These are phyloP conservation scores for Cephalophus harveyi DNA, from an alignment of 2,113 vertebrate species.

Conservation along the genomic window DNA sequence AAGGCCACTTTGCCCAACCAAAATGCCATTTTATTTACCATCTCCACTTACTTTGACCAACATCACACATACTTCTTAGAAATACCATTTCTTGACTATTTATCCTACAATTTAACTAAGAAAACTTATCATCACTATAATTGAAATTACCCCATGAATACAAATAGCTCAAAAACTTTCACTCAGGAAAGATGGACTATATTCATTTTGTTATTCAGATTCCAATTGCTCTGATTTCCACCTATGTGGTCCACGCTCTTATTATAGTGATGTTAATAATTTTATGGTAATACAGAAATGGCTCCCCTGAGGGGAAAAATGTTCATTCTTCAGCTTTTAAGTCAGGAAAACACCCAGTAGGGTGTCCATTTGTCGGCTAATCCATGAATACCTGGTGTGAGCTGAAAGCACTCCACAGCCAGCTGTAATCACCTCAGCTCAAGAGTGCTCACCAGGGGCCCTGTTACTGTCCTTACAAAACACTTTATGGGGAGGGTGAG, in stretches of 20 bases:
- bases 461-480: background rate
- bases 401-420: conserved; percentile 37
- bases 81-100: background rate
- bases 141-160: background rate
- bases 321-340: conserved; percentile 41
- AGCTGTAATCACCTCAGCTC: background rate
- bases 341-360: conserved; percentile 38
- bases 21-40: background rate
- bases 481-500: background rate
- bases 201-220: background rate
- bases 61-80: background rate
- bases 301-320: background rate
- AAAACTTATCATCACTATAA: background rate
- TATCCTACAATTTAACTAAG: background rate
- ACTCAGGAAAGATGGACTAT: background rate
- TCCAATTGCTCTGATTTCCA: conserved; percentile 30
- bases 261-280: conserved; percentile 39
- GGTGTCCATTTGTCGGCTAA: conserved; percentile 62
- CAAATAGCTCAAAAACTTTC: background rate
- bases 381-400: conserved; percentile 27
- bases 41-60: background rate
- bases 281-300: background rate
- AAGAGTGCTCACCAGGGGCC: background rate
- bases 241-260: background rate
- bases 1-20: background rate